Percentiles rank a stretch among this genome's conserved stretches.
Conservation (phyloP, 2,888 invertebrate species). For the Oscheius sp. region DNA sequence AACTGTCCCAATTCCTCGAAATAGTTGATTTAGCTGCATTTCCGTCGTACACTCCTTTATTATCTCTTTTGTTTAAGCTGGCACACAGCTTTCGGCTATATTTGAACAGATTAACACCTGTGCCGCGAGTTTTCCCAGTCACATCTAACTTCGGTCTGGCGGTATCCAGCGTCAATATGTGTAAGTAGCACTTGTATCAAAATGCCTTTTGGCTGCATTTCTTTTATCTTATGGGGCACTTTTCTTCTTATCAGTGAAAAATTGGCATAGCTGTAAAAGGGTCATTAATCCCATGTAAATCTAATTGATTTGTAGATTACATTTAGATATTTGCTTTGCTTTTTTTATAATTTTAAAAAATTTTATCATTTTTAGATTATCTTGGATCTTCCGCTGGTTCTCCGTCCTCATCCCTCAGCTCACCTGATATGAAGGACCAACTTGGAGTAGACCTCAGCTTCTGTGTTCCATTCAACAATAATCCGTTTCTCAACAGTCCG, state of each 20-base stretch:
- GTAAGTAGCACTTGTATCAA: conserved; percentile 7
- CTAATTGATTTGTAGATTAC: conserved; percentile 26
- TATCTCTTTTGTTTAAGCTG: conserved; percentile 24
- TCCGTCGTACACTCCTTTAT: conserved; percentile 35
- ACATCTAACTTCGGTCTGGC: conserved; percentile 12
- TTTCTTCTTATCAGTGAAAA: background rate
- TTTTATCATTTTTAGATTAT: conserved; percentile 46
- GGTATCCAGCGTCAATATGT: conserved; percentile 1
- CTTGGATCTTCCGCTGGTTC: conserved; percentile 58
- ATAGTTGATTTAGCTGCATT: conserved; percentile 23
- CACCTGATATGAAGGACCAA: conserved; percentile 55
- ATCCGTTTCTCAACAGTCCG: conserved; percentile 47
- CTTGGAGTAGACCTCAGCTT: conserved; percentile 53
- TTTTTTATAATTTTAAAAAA: background rate
- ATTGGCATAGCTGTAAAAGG: conserved; percentile 22
- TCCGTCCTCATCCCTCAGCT: conserved; percentile 60
- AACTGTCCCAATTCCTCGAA: conserved; percentile 7
- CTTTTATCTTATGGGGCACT: background rate
- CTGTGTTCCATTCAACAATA: conserved; percentile 41
- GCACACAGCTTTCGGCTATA: conserved; percentile 15
- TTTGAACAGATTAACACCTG: conserved; percentile 37
- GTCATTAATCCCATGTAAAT: conserved; percentile 31
- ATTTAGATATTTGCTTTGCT: background rate
- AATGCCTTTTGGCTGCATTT: background rate
- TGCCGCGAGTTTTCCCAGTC: conserved; percentile 20